Evolutionary conservation across 1,140 invertebrate genomes (phyloP).

Genomic region (Lepidurus packardi): DNA sequence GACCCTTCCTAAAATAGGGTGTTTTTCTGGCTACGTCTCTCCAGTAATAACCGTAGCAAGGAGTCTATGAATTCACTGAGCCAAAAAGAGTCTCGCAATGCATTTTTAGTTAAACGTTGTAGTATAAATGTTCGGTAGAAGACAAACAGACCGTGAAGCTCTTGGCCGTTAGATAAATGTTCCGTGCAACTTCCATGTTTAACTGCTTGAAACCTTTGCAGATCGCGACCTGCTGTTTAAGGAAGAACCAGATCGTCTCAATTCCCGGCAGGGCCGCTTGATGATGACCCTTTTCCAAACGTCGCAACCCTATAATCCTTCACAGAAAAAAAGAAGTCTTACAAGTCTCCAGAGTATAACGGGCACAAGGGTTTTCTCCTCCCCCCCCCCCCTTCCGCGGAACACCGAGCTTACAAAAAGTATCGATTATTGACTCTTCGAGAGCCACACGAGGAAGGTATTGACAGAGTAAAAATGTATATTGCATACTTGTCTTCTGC

Average conservation of each 20-base stretch:
- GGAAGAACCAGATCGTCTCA: background rate
- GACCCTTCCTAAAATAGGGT: background rate
- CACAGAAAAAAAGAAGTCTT: slow-evolving; percentile 5
- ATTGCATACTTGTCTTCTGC: background rate
- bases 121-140: background rate
- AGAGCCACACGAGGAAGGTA: background rate
- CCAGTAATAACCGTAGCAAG: background rate
- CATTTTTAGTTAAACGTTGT: background rate
- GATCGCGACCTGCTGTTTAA: background rate
- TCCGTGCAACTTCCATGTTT: background rate
- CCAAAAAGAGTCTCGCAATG: background rate
- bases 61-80: background rate
- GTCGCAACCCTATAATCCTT: background rate
- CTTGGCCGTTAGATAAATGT: background rate
- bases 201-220: slow-evolving; percentile 8
- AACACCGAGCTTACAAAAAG: background rate
- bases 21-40: slow-evolving; percentile 7
- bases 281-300: background rate
- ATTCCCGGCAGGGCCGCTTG: background rate
- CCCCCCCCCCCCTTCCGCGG: background rate
- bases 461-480: background rate
- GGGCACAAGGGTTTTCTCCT: background rate
- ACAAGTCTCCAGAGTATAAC: background rate
- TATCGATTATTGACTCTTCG: slow-evolving; percentile 19
- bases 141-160: background rate